A percentile compares a stretch with the other conserved stretches of the same genome.
These are phyloP conservation scores for Ascaphus truei DNA, from an alignment of 2,113 vertebrate species.

Conservation along the genomic window DNA sequence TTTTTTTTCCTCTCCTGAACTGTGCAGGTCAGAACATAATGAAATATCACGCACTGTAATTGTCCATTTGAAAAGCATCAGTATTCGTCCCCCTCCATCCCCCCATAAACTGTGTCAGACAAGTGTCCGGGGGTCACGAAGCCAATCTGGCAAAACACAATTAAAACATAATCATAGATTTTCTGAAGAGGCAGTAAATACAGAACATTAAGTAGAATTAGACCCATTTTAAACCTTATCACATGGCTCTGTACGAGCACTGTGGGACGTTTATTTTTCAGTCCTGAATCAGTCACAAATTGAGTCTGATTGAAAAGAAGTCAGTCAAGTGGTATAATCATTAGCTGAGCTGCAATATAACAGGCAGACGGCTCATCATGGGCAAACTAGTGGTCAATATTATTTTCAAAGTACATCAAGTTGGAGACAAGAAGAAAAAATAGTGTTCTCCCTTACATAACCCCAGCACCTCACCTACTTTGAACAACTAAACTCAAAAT, in stretches of 20 bases:
- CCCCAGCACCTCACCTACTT: too few relatives aligned
- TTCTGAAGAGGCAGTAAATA: not conserved
- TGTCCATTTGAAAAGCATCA: not conserved
- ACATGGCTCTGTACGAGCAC: not conserved
- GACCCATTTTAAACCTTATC: not conserved
- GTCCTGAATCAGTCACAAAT: not conserved
- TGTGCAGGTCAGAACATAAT: not conserved
- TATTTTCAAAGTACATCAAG: too few relatives aligned
- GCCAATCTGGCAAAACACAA: conserved; percentile 1
- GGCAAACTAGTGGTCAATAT: too few relatives aligned
- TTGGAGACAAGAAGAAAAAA: too few relatives aligned
- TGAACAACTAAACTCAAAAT: too few relatives aligned
- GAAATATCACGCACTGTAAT: not conserved
- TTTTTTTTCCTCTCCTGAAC: too few relatives aligned
- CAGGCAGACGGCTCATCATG: too few relatives aligned
- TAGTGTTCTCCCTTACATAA: too few relatives aligned
- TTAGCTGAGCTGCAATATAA: too few relatives aligned
- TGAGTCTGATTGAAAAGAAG: not conserved
- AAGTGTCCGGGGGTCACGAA: not conserved
- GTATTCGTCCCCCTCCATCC: too few relatives aligned
- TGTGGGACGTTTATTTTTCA: not conserved
- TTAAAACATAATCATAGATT: not conserved
- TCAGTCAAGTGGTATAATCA: too few relatives aligned
- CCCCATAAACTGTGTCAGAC: not conserved
- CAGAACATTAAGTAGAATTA: not conserved